Evolutionary conservation across 2,888 invertebrate genomes (phyloP).

Genomic region (Rhagophthalmus giganteus): DNA sequence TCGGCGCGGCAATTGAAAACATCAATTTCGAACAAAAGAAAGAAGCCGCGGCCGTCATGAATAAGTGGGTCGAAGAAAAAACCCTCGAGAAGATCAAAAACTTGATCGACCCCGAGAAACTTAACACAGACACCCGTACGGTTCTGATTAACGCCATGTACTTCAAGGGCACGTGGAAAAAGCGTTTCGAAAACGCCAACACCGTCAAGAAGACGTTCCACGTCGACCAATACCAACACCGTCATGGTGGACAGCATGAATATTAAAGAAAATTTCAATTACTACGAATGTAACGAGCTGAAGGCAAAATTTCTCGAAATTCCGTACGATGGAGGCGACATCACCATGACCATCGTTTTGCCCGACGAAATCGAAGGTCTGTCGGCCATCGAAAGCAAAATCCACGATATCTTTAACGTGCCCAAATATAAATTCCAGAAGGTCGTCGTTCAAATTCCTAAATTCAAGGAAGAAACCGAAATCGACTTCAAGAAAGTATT

Average conservation of each 20-base stretch:
- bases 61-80: not conserved
- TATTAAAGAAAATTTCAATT: not conserved
- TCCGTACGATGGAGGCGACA: constrained; percentile 50
- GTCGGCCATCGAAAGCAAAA: not conserved
- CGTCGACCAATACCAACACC: not conserved
- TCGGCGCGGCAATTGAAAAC: not conserved
- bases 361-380: not conserved
- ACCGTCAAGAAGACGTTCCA: not conserved
- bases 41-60: not conserved
- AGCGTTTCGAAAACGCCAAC: not conserved
- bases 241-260: not conserved
- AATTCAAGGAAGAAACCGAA: not conserved
- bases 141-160: not conserved
- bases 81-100: not conserved
- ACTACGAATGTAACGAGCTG: not conserved
- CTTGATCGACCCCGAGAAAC: not conserved
- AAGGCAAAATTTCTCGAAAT: constrained; percentile 55
- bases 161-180: not conserved
- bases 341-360: constrained; percentile 65
- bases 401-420: not conserved
- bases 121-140: not conserved
- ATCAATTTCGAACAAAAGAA: not conserved
- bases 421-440: not conserved
- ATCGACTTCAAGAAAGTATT: not conserved
- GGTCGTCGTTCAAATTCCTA: constrained; percentile 3